A percentile compares a stretch with the other conserved stretches of the same genome.
Conservation (phyloP, 2,888 invertebrate species). For the Nomada lathburiana region DNA sequence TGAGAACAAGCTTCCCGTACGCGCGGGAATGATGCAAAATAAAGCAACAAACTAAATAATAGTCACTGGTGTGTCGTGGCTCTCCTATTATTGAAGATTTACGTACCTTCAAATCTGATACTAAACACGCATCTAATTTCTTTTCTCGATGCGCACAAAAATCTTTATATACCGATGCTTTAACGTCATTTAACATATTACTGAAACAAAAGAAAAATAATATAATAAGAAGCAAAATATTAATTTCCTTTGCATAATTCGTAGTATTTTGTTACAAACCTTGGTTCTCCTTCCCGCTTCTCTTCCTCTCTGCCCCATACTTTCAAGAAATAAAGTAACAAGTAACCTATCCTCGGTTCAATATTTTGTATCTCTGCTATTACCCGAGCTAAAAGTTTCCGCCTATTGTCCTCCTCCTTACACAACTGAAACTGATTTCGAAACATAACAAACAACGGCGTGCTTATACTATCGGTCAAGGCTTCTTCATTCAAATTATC, state of each 20-base stretch:
- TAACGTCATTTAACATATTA: slow-evolving; percentile 87
- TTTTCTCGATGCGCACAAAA: slow-evolving; percentile 93
- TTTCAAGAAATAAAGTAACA: slow-evolving; percentile 95
- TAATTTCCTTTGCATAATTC: not conserved
- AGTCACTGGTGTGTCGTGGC: too few relatives aligned
- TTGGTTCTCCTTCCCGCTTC: slow-evolving; percentile 84
- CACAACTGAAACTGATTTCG: slow-evolving; percentile 90
- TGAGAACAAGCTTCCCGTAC: not conserved
- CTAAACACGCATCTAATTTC: slow-evolving; percentile 90
- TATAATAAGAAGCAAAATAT: slow-evolving; percentile 8
- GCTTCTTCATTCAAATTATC: slow-evolving; percentile 86
- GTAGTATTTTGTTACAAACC: slow-evolving; percentile 65
- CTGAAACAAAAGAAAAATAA: slow-evolving; percentile 80
- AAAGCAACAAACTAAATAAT: not conserved
- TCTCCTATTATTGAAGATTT: not conserved
- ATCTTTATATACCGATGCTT: slow-evolving; percentile 94
- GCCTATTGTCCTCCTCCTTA: slow-evolving; percentile 90
- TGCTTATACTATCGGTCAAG: slow-evolving; percentile 91
- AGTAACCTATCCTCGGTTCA: slow-evolving; percentile 92
- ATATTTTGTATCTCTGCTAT: slow-evolving; percentile 89
- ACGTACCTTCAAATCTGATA: slow-evolving; percentile 91
- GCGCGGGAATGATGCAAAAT: too few relatives aligned
- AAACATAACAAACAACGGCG: slow-evolving; percentile 95
- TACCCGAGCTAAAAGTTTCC: slow-evolving; percentile 92
- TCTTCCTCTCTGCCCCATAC: slow-evolving; percentile 88